Base-by-base conservation (phyloP, 2,113 vertebrate genomes). In the Telmatochromis sp. region DNA sequence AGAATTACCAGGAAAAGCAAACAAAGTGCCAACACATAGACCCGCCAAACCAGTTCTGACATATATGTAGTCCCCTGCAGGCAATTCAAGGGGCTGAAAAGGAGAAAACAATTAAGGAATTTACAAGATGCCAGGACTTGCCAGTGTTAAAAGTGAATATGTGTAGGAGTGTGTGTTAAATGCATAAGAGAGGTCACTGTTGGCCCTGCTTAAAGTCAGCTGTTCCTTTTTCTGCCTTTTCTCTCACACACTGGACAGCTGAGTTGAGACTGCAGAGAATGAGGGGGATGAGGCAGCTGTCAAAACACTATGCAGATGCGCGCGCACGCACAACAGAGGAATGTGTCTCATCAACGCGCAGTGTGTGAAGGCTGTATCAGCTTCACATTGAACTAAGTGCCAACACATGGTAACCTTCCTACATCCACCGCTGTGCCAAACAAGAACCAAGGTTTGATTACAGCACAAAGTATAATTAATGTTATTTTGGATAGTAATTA, bases 301-400 rank as follows among this genome's bases (percentile, higher is more conserved):
- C 63, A 85, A 86, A 91, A 89, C 91, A 57, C 80, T 11, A 26
- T 75, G 80, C 83, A 85, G 47, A 42, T 68, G 28, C 58, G 58
- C 33, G 3, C 4, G 13, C 51, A 85, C 19, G 5, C 23, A 83
- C 2, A 40, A 12, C 5, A 54, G 42, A 26, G 88, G 91, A 93
- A 93, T 93, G 91, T 68, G 84, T 81, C 82, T 33, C 33, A 87
- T 89, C 89, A 90, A 91, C 85, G 75, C 19, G 23, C n/a, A 47
- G 80, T 37, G 31, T 60, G 73, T 73, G 40, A 53, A 81, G 5
- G 10, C 80, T 54, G 2, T 58, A 54, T 89, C 73, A 82, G 80
- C 80, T 82, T 51, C 42, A 86, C 54, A 21, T 19, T 54, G 37
- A 91, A 86, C 86, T 91, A 87, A 90, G 55, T 80, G 91, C 78